Conservation (phyloP, 2,797 vertebrate species). For the Cirrhinus mrigala region DNA sequence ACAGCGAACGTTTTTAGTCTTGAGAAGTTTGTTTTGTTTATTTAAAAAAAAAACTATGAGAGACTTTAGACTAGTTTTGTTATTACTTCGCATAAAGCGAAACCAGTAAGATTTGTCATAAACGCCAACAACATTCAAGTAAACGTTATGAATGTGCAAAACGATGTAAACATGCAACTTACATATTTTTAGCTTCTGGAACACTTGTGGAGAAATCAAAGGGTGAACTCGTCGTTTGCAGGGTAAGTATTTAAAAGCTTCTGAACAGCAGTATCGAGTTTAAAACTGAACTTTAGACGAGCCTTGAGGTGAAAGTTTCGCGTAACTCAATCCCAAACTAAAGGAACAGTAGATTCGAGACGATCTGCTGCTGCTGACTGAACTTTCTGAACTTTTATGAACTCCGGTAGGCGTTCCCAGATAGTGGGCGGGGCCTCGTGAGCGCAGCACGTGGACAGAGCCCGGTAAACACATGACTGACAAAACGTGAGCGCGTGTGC, state of each 20-base stretch:
- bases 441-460: constrained; percentile 62
- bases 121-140: background rate
- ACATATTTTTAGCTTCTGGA: background rate
- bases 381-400: background rate
- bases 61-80: background rate
- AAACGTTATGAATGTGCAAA: background rate
- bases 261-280: background rate
- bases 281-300: fast-evolving
- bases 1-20: background rate
- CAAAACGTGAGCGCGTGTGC: constrained; percentile 48
- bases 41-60: background rate
- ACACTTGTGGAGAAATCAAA: no score
- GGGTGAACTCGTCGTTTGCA: background rate
- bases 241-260: background rate
- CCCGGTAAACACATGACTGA: constrained; percentile 63
- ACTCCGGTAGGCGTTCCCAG: background rate
- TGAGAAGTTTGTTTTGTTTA: background rate
- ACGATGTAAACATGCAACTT: background rate
- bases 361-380: background rate
- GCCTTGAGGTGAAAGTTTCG: background rate
- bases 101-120: background rate
- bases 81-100: no score
- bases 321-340: background rate
- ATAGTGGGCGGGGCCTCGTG: constrained; percentile 56
- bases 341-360: background rate